Evolutionary conservation across 92 coral and sea anemone species (phyloP), one percentile per base, ranked within the genome.

Genomic region (Parazoanthus atlanticus): DNA sequence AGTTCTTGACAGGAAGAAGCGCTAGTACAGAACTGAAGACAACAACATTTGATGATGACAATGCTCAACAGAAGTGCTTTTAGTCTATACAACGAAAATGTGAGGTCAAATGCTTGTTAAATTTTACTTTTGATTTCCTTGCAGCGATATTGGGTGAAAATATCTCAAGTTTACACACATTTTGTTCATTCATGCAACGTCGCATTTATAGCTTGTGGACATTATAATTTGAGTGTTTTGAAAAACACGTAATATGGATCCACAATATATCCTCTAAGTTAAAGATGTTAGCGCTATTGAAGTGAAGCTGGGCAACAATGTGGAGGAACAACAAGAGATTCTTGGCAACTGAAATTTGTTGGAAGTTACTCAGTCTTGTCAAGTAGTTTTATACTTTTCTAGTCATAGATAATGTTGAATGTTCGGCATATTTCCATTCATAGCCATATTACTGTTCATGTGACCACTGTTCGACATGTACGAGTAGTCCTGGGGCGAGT

Each of bases 401-500:
- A 32, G 87, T 84, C 65, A 84, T 84, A 84, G 87, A 84, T 84
- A 84, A 47, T 84, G 87, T 46, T 84, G 87, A 70, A 84, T 84
- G 29, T 71, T 84, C 15, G 87, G 87, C 87, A 84, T 84, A 12
- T 84, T 84, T 47, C 87, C 87, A 84, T 84, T 84, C 87, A 84
- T 84, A 33, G 87, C 65, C 84, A 80, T 80, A 80, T 80, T 80
- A 43, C 87, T 84, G 79, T 70, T 84, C 78, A 84, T 84, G 87
- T 84, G 87, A 84, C 87, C 65, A 84, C 26, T 84, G 54, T 69
- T 71, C 33, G 87, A 70, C 87, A 84, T 84, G 87, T 84, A 84
- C 78, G 87, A 84, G 87, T 84, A 84, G 43, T 84, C 87, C 78
- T 84, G 87, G 79, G 87, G 87, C 61, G 87, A 84, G 78, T 84